Base-by-base conservation (phyloP, 2,797 vertebrate genomes). In the Rhadinocentrus ornatus region DNA sequence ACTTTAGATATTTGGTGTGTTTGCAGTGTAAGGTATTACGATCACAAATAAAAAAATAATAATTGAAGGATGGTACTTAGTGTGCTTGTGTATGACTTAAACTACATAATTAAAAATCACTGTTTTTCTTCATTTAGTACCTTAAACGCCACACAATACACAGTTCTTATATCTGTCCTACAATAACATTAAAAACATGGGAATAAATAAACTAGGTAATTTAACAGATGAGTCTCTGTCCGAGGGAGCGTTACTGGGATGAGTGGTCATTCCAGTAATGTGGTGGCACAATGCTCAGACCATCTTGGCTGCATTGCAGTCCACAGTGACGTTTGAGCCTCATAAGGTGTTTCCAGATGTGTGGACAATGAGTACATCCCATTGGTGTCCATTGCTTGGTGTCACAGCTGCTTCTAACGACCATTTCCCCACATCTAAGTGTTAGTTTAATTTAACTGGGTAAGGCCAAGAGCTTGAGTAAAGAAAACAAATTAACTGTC, bases 341-440 rank as follows among this genome's bases (percentile, higher is more conserved):
- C 24, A 57, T 56, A 31, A 55, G 37, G 41, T 68, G 65, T 69
- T 50, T 35, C 41, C 39, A 48, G 59, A 71, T 34, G 66, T 83
- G 71, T 69, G 66, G 44, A 69, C 73, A 56, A 63, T 59, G 57
- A 70, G 68, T n/a, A 0, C n/a, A 16, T 79, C 70, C 73, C 67
- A 66, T 62, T 67, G 55, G 62, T 56, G 76, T 83, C 67, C 69
- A 41, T 35, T 52, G 64, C 68, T 63, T 75, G 65, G 58, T 65
- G 77, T 74, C 81, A 69, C 76, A 81, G 83, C 83, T 77, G 85
- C 71, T 77, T 34, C 69, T 26, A 24, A 66, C 69, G 62, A 31
- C 63, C 62, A 48, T 57, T 46, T 46, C 54, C 77, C 53, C 64
- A 48, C 62, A 53, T 76, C 62, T 66, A 65, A 64, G 67, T 62